Evolutionary conservation across 2,888 invertebrate species (phyloP).

Genomic region (Ditula angustiorana): DNA sequence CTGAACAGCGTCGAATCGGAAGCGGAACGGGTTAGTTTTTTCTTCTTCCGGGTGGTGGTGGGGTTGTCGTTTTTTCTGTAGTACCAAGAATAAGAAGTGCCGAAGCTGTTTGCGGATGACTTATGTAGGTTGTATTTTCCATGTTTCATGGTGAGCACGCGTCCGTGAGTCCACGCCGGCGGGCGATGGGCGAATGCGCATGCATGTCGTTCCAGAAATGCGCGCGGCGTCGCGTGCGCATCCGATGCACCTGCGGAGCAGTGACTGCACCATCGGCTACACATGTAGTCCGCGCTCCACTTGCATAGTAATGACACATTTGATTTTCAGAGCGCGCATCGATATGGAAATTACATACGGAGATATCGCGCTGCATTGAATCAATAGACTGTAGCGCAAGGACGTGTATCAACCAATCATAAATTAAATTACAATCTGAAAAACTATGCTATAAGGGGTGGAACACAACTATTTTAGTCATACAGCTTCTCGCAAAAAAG

Average conservation of each 20-base stretch:
- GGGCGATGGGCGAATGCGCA: slow-evolving; percentile 66
- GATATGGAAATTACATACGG: slow-evolving; percentile 50
- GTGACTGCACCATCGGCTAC: slow-evolving; percentile 56
- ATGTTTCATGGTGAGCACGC: slow-evolving; percentile 80
- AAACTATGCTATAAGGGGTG: too few species aligned
- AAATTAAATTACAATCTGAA: too few species aligned
- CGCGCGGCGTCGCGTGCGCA: slow-evolving; percentile 20
- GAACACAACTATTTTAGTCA: too few species aligned
- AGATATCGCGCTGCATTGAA: slow-evolving; percentile 66
- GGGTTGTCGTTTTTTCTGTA: slow-evolving; percentile 76
- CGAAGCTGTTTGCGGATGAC: slow-evolving; percentile 78
- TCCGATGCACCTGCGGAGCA: slow-evolving; percentile 63
- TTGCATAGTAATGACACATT: slow-evolving; percentile 69
- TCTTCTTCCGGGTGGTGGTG: slow-evolving; percentile 64
- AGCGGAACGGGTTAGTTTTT: slow-evolving; percentile 67
- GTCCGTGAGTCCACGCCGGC: slow-evolving; percentile 65
- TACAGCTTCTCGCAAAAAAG: too few species aligned
- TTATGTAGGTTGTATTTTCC: slow-evolving; percentile 83
- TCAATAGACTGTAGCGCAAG: slow-evolving; percentile 62
- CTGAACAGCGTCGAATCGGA: slow-evolving; percentile 83
- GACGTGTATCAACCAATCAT: slow-evolving; percentile 35
- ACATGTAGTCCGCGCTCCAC: slow-evolving; percentile 64
- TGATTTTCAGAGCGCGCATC: slow-evolving; percentile 79
- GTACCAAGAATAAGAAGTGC: slow-evolving; percentile 83
- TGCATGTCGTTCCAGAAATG: slow-evolving; percentile 71